Conservation (phyloP, 2,797 vertebrate species). For the Intellagama lesueurii region DNA sequence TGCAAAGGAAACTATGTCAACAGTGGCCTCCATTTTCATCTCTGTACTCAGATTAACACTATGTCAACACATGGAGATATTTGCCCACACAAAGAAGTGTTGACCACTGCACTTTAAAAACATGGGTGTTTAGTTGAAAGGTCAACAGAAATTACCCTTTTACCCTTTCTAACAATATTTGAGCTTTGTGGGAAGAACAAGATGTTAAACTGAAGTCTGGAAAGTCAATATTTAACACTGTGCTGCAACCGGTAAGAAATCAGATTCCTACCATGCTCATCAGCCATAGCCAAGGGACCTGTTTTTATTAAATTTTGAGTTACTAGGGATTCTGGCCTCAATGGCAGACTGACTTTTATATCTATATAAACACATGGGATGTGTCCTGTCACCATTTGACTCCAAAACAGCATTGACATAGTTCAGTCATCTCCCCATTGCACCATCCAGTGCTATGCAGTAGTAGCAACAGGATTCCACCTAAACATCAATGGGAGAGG, state of each 20-base stretch:
- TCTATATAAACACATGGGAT: not conserved
- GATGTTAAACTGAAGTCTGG: conserved; percentile 51
- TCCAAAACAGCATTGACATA: not conserved
- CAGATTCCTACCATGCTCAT: not conserved
- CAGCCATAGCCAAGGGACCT: not conserved
- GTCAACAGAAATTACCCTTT: conserved; percentile 68
- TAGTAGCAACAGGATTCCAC: not conserved
- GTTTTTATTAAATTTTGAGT: not conserved
- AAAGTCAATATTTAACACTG: conserved; percentile 57
- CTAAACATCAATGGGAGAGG: not conserved
- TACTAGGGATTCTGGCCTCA: not conserved
- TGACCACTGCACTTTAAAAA: conserved; percentile 56
- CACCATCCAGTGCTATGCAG: no score
- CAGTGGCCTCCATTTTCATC: conserved; percentile 57
- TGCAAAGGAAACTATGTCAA: conserved; percentile 65
- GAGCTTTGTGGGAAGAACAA: conserved; percentile 67
- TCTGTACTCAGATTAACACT: conserved; percentile 39
- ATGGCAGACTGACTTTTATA: not conserved
- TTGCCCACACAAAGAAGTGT: conserved; percentile 24
- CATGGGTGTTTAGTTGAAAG: conserved; percentile 57
- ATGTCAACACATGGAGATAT: conserved; percentile 32
- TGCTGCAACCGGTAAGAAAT: not conserved
- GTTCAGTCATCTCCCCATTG: not conserved
- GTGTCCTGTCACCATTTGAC: not conserved
- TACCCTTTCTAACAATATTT: conserved; percentile 66